Conservation (phyloP, 1,140 invertebrate species). For the Brachionus koreanus region DNA sequence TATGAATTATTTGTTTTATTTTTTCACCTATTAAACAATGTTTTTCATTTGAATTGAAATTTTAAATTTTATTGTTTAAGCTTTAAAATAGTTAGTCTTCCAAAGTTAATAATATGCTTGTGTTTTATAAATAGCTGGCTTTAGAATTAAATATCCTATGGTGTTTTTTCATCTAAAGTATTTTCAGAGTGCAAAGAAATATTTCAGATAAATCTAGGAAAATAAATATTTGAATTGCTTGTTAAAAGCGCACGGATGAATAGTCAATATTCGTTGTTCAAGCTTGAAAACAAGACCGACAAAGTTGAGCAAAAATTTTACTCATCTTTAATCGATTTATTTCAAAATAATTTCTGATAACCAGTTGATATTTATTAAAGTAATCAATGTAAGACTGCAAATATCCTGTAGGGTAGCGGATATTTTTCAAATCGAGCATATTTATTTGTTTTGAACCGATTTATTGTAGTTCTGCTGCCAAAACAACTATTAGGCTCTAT, state of each 20-base stretch:
- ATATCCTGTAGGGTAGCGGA: slow-evolving; percentile 34
- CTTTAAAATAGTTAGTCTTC: background rate
- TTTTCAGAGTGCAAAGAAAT: background rate
- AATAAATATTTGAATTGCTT: background rate
- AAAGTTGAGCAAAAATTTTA: background rate
- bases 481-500: background rate
- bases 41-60: background rate
- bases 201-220: background rate
- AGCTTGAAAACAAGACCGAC: background rate
- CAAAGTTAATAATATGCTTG: background rate
- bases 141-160: background rate
- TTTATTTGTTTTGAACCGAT: background rate
- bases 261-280: no score
- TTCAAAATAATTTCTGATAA: background rate
- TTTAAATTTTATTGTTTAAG: background rate
- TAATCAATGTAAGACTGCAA: slow-evolving; percentile 21
- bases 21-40: background rate
- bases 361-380: slow-evolving; percentile 11
- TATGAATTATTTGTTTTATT: background rate
- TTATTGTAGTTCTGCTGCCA: background rate
- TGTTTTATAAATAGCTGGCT: background rate
- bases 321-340: slow-evolving; percentile 2
- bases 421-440: background rate
- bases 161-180: background rate
- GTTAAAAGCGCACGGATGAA: no score